Evolutionary conservation across 1,140 invertebrate species (phyloP), one percentile per base, ranked within the genome.

Genomic region (Drosophila cardini): DNA sequence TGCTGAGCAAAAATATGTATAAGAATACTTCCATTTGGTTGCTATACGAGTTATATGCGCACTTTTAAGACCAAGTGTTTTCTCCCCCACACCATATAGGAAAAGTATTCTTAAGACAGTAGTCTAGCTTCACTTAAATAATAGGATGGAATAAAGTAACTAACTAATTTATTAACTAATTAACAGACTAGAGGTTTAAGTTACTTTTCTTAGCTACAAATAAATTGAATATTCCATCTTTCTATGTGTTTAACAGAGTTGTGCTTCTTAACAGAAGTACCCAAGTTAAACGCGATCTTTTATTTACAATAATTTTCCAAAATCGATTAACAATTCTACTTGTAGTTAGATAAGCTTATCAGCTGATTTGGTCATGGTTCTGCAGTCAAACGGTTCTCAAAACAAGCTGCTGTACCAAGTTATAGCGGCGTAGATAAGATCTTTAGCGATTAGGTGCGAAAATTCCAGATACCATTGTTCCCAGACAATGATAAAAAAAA

Each of bases 1-100:
- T 74, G 77, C 76, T 42, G 70, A 58, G 50, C 52, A 57, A 81
- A 65, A 67, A 62, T 65, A 64, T 48, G 61, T 55, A 68, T 36
- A 68, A 30, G 18, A 61, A 38, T 26, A 69, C 40, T 69, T 50
- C 32, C 32, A 42, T 55, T 69, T 40, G 32, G 70, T 68, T 72
- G 63, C 70, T 55, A 72, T 72, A 68, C 32, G 63, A 26, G 11
- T 16, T 60, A 6, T 48, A 36, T 40, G 26, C 32, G 26, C 55
- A 7, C 26, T 16, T 40, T 21, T 30, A 50, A 21, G 46, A 26
- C 46, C 16, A 53, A 18, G n/a, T 53, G 32, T 53, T n/a, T n/a
- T n/a, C n/a, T n/a, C n/a, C n/a, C n/a, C n/a, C n/a, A n/a, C n/a
- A n/a, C n/a, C n/a, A n/a, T n/a, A n/a, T n/a, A n/a, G n/a, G n/a